Base-by-base conservation (phyloP, 2,797 vertebrate species). In the Australoheros facetus region DNA sequence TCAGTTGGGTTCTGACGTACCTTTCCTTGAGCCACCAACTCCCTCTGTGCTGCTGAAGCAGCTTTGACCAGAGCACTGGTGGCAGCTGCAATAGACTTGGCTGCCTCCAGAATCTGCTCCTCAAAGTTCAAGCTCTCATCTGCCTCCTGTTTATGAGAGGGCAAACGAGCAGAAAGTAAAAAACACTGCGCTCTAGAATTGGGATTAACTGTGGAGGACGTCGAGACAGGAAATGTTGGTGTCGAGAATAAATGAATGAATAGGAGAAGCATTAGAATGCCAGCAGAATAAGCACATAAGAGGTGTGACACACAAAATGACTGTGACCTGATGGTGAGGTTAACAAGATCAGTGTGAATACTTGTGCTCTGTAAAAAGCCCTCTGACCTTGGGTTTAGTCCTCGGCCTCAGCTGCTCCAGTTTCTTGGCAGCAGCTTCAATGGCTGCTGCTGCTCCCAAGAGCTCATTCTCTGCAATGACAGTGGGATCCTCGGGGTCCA, bases 341-440 rank as follows among this genome's bases (percentile, higher is more conserved):
- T 79, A 89, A 85, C 79, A 73, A 57, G 79, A 79, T 74, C 66
- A 19, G 76, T 70, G 83, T 74, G 77, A 81, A 81, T 55, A 66
- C 71, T 45, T 75, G 19, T 28, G 64, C 75, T 86, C 87, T 87
- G 84, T 78, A 86, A 88, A 91, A 87, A 80, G 66, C 34, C 71
- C 80, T 78, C 84, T 92, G 89, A 99, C 98, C 97, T 98, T 99
- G 54, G 98, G 98, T 86, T 99, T 99, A 93, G 97, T 97, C 94
- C 98, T 95, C 54, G 98, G 98, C 85, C 97, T 98, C 92, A 99
- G 96, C 90, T 99, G 98, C 92, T 99, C 98, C 91, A 99, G 93
- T 93, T 99, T 99, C 96, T 99, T 99, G 82, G 98, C 98, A 55
- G 98, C 98, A n/a, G 98, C 98, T 92, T 99, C 98, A 80, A 99